A percentile compares a stretch with the other conserved stretches of the same genome.
These are phyloP conservation scores for Falco concolor DNA, from an alignment of 2,797 vertebrate genomes.

Conservation along the genomic window DNA sequence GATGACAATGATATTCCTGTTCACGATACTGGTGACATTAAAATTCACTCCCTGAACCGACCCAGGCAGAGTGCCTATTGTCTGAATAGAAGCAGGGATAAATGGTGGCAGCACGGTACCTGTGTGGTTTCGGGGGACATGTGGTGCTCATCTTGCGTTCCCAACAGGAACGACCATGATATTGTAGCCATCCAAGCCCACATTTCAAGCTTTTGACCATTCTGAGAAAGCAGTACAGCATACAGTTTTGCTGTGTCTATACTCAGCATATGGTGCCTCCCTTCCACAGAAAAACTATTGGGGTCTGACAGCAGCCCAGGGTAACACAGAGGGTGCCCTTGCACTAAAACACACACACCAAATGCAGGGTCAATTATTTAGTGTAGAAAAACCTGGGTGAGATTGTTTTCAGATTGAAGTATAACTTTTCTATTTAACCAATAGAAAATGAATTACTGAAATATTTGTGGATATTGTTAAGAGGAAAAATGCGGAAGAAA, in stretches of 20 bases:
- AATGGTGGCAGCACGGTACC: not conserved
- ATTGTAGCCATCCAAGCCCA: not conserved
- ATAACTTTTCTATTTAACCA: not conserved
- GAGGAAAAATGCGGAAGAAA: conserved; percentile 26
- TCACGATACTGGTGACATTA: not conserved
- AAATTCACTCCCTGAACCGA: not conserved
- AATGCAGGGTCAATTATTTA: not conserved
- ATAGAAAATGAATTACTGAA: conserved; percentile 31
- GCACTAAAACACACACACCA: not conserved
- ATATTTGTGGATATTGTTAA: conserved; percentile 20
- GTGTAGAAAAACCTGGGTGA: not conserved
- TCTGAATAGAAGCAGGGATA: not conserved
- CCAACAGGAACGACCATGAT: not conserved
- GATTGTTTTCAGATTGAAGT: not conserved
- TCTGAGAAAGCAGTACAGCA: not conserved
- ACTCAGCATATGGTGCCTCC: not conserved
- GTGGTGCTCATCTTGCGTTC: not conserved
- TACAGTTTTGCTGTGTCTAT: not conserved
- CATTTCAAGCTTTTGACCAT: not conserved
- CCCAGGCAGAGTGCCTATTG: not conserved
- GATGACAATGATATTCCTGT: not conserved
- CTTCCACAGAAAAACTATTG: not conserved
- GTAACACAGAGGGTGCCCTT: not conserved
- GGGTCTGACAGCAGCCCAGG: not conserved
- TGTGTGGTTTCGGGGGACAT: not conserved